Evolutionary conservation across 2,113 vertebrate genomes (phyloP), one percentile per base, ranked within the genome.

Genomic region (Sceloporus undulatus): DNA sequence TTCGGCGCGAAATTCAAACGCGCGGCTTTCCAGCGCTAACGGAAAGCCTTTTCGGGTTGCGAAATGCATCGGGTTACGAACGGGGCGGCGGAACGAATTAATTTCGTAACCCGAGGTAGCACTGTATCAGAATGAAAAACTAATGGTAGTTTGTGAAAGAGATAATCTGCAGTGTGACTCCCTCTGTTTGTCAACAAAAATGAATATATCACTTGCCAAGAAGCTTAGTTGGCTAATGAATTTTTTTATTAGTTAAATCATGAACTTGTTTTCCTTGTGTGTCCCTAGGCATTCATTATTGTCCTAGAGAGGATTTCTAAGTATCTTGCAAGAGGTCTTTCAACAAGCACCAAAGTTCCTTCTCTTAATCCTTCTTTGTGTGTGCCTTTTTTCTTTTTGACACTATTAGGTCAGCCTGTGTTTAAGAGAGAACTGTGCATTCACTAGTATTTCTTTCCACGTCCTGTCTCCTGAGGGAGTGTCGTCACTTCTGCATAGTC

Each of bases 341-440:
- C 85, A 89, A 82, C 90, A 81, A 82, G 29, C 52, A 89, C 84
- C 42, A 77, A 82, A 87, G 54, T 23, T 25, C 48, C 40, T 81
- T 75, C 38, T 66, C 14, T 82, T n/a, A 5, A 40, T 48, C 16
- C 79, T 48, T 21, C 38, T 82, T 54, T 66, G 11, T 76, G 8
- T 74, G 54, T 80, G 91, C 73, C 84, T 79, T 93, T 48, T 93
- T 90, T 85, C 84, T 77, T 91, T 90, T 88, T 93, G 88, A 93
- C 92, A 86, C 88, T 94, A 91, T 81, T 94, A 90, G 93, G 92
- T 95, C 94, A 94, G 79, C 87, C 87, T 92, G 65, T 90, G 70
- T 94, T 88, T 92, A 90, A 92, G 94, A 34, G 68, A 75, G 90
- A 62, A 62, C 59, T 79, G 27, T 54, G 75, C 40, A 5, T 48